phyloP scores from a whole-genome alignment of 2,113 vertebrate species.

The Caracal caracal region DNA sequence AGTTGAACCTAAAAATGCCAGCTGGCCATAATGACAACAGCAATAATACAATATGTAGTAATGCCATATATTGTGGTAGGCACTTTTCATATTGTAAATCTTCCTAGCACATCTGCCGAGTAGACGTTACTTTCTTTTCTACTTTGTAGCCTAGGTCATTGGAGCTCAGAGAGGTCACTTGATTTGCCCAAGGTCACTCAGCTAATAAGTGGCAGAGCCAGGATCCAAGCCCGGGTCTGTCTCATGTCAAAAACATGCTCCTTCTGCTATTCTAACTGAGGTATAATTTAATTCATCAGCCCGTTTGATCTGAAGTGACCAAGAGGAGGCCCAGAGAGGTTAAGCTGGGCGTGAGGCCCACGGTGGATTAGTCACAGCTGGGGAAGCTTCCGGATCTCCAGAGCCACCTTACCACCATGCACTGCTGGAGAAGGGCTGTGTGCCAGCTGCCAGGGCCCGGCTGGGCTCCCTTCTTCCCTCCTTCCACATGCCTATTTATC shows the following conservation, averaged over 20 bases:
- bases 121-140: background rate
- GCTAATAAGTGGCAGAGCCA: background rate
- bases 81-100: background rate
- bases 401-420: background rate
- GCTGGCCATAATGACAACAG: background rate
- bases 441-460: background rate
- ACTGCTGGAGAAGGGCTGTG: background rate
- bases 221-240: background rate
- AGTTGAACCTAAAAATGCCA: background rate
- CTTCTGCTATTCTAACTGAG: background rate
- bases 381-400: background rate
- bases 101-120: background rate
- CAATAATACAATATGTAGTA: background rate
- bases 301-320: background rate
- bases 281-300: background rate
- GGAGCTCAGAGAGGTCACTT: background rate
- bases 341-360: background rate
- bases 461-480: background rate
- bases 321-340: background rate
- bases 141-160: background rate
- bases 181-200: background rate
- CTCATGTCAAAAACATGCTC: background rate
- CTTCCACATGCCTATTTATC: background rate
- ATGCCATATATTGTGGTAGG: background rate
- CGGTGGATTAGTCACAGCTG: background rate